These are phyloP conservation scores for Ctenochaetus hawaiiensis DNA, from an alignment of 2,797 vertebrate genomes.

Conservation along the genomic window DNA sequence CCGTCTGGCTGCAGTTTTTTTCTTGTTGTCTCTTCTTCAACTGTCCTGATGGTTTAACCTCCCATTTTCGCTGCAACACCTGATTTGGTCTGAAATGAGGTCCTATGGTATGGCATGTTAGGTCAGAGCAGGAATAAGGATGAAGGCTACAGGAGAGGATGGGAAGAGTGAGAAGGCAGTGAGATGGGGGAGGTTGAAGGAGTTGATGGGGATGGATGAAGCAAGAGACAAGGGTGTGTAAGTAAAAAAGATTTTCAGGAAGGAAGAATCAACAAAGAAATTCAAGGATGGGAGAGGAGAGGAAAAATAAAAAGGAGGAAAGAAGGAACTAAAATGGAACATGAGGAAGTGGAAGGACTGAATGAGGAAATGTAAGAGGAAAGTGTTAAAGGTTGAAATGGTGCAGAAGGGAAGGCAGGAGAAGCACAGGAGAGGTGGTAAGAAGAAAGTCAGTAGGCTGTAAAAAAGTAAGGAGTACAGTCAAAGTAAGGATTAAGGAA, in stretches of 20 bases:
- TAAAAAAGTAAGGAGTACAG: not conserved
- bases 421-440: not conserved
- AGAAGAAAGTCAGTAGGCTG: not conserved
- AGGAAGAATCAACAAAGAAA: not conserved
- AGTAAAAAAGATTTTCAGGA: not conserved
- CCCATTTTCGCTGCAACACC: too few relatives aligned
- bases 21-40: too few relatives aligned
- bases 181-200: not conserved
- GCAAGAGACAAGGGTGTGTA: too few relatives aligned
- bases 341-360: not conserved
- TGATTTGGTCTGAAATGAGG: too few relatives aligned
- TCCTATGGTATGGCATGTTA: not conserved
- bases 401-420: not conserved
- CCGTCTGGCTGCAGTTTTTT: too few relatives aligned
- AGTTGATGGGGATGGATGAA: not conserved
- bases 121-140: not conserved
- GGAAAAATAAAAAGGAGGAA: not conserved
- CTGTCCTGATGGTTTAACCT: too few relatives aligned
- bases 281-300: not conserved
- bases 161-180: not conserved
- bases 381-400: conserved; percentile 21
- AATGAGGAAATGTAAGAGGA: not conserved
- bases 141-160: not conserved
- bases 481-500: conserved; percentile 23
- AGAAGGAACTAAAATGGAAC: not conserved